phyloP scores from a whole-genome alignment of 1,140 invertebrate species.

The Argopecten irradians region DNA sequence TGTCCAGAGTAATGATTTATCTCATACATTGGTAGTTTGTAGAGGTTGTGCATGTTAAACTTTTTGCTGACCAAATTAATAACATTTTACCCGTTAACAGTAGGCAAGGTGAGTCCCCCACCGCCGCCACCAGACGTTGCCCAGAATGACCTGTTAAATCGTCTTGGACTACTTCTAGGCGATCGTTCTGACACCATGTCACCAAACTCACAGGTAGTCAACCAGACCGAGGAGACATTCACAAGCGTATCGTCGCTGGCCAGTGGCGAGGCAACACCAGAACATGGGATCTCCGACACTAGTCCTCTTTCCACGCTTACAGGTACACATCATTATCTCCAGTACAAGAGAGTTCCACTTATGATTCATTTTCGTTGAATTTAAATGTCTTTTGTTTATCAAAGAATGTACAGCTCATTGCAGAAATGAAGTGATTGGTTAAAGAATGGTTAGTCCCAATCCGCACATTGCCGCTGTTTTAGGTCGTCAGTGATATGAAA shows the following conservation, averaged over 20 bases:
- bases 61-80: neutral
- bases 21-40: neutral
- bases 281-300: constrained; percentile 85
- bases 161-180: constrained; percentile 89
- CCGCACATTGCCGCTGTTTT: too few species aligned
- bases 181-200: constrained; percentile 75
- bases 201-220: constrained; percentile 50
- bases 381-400: too few species aligned
- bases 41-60: neutral
- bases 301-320: constrained; percentile 92
- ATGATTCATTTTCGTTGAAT: too few species aligned
- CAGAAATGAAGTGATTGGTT: too few species aligned
- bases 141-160: constrained; percentile 88
- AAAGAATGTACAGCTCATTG: too few species aligned
- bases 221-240: constrained; percentile 80
- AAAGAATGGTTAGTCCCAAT: too few species aligned
- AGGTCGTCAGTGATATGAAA: too few species aligned
- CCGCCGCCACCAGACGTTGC: constrained; percentile 76
- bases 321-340: constrained; percentile 77
- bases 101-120: constrained; percentile 66
- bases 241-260: constrained; percentile 84
- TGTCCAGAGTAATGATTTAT: neutral
- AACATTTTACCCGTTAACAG: too few species aligned
- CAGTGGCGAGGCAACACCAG: constrained; percentile 81
- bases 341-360: too few species aligned